These are phyloP conservation scores for Drosophila fuyamai DNA, from an alignment of 1,140 invertebrate genomes.

Conservation along the genomic window DNA sequence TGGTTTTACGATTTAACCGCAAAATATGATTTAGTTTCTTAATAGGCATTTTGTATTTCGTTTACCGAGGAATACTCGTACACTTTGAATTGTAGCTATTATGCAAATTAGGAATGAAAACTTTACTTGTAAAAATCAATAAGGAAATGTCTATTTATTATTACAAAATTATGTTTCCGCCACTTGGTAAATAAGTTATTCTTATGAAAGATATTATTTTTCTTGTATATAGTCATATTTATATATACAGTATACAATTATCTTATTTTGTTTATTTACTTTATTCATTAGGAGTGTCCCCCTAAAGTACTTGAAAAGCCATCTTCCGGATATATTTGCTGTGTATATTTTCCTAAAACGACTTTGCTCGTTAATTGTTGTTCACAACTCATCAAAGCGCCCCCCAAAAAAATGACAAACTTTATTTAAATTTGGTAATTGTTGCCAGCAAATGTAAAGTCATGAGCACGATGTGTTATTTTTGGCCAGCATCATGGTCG, in stretches of 20 bases:
- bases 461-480: conserved; percentile 21
- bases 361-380: conserved; percentile 23
- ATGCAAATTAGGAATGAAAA: not conserved
- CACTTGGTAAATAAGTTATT: not conserved
- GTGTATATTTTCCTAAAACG: not conserved
- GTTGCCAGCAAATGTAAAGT: conserved; percentile 18
- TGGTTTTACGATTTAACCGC: conserved; percentile 8
- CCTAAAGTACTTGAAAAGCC: not conserved
- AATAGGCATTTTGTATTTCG: conserved; percentile 6
- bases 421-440: conserved; percentile 44
- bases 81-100: too few relatives aligned
- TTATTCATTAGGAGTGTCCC: not conserved
- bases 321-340: not conserved
- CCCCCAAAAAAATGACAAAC: conserved; percentile 13
- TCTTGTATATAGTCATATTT: not conserved
- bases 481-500: conserved; percentile 32
- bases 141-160: too few relatives aligned
- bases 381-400: conserved; percentile 34
- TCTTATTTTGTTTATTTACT: not conserved
- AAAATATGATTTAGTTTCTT: conserved; percentile 10
- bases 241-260: not conserved
- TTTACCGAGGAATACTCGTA: too few relatives aligned
- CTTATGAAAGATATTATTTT: not conserved
- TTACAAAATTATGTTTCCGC: not conserved
- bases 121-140: not conserved